phyloP scores from a whole-genome alignment of 2,113 vertebrate species.

The Chaenocephalus aceratus region DNA sequence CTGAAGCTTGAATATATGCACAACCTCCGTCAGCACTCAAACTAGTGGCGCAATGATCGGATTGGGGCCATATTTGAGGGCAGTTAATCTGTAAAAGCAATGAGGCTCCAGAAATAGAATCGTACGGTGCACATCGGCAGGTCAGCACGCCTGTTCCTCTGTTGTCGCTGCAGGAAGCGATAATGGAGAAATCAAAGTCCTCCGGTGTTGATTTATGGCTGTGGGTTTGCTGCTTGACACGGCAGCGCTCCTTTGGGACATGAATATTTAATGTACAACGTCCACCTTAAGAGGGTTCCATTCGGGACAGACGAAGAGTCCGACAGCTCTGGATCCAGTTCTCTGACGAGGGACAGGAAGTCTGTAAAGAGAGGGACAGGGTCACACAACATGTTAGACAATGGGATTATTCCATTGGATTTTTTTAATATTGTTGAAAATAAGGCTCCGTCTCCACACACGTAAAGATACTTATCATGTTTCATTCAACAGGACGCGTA shows the following conservation, averaged over 20 bases:
- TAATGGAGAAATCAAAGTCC: conserved; percentile 70
- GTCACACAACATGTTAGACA: conserved; percentile 58
- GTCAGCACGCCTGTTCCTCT: conserved; percentile 57
- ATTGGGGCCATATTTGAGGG: conserved; percentile 72
- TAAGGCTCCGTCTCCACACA: too few relatives aligned
- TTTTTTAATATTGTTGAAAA: too few relatives aligned
- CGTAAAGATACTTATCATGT: too few relatives aligned
- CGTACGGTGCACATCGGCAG: conserved; percentile 47
- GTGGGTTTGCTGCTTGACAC: conserved; percentile 26
- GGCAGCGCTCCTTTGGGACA: conserved; percentile 49
- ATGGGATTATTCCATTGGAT: too few relatives aligned
- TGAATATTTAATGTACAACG: conserved; percentile 65
- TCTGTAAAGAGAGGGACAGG: conserved; percentile 65
- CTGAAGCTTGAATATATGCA: conserved; percentile 48
- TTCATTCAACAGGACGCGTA: too few relatives aligned
- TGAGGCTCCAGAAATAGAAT: conserved; percentile 72
- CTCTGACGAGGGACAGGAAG: neutral
- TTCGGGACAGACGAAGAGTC: conserved; percentile 36
- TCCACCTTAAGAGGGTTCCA: conserved; percentile 47
- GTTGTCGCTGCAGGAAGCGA: conserved; percentile 43
- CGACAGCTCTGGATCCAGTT: conserved; percentile 29
- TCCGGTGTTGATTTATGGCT: conserved; percentile 69
- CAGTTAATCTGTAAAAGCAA: conserved; percentile 74
- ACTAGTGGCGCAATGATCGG: conserved; percentile 51
- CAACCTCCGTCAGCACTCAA: conserved; percentile 54